phyloP scores from a whole-genome alignment of 2,113 vertebrate species.

The Aspiorhynchus laticeps region DNA sequence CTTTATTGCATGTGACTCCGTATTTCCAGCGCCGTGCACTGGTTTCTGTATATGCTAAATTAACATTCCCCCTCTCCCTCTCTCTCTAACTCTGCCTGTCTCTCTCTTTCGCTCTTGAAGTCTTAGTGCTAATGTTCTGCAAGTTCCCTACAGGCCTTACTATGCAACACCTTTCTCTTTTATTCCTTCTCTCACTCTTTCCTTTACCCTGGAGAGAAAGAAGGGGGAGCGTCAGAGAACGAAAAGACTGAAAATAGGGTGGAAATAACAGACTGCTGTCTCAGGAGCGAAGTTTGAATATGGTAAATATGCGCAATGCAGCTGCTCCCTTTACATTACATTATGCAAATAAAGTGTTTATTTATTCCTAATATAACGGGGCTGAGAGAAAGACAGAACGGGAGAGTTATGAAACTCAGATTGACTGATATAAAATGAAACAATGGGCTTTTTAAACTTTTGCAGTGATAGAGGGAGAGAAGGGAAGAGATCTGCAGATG shows the following conservation, averaged over 20 bases:
- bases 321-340: not conserved
- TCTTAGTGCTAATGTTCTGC: slow-evolving; percentile 59
- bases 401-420: slow-evolving; percentile 59
- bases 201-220: slow-evolving; percentile 74
- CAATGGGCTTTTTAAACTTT: slow-evolving; percentile 74
- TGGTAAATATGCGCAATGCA: slow-evolving; percentile 43
- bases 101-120: slow-evolving; percentile 42
- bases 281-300: slow-evolving; percentile 64
- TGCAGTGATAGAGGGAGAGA: slow-evolving; percentile 67
- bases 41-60: slow-evolving; percentile 59
- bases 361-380: slow-evolving; percentile 28
- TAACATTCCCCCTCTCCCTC: slow-evolving; percentile 52
- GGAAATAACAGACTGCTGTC: slow-evolving; percentile 77
- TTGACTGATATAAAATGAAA: slow-evolving; percentile 71
- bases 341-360: slow-evolving; percentile 37
- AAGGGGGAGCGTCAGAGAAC: slow-evolving; percentile 63
- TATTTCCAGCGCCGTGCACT: slow-evolving; percentile 72
- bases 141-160: slow-evolving; percentile 69
- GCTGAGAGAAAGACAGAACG: slow-evolving; percentile 30
- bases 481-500: slow-evolving; percentile 75
- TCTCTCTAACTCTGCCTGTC: slow-evolving; percentile 37
- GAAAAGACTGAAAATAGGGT: slow-evolving; percentile 75
- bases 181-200: slow-evolving; percentile 76
- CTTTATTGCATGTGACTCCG: slow-evolving; percentile 76
- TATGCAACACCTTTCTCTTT: slow-evolving; percentile 74